Evolutionary conservation across 1,140 invertebrate species (phyloP).

Genomic region (Euwallacea similis): DNA sequence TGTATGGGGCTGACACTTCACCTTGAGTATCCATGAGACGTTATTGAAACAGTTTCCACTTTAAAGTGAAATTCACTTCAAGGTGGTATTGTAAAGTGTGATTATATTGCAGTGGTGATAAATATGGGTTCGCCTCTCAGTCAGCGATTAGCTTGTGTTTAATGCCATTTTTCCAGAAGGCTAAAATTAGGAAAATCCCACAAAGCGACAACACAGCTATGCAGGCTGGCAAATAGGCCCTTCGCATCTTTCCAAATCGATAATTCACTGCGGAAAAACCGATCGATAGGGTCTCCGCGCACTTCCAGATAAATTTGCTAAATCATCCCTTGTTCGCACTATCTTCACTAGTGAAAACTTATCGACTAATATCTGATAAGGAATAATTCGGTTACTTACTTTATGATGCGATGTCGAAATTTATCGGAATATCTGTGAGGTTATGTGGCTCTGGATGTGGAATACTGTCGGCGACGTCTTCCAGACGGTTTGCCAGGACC

Average conservation of each 20-base stretch:
- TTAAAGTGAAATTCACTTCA: no score
- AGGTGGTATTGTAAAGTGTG: no score
- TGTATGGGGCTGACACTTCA: no score
- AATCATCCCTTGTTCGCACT: no score
- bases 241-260: conserved; percentile 41
- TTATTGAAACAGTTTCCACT: no score
- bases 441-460: conserved; percentile 39
- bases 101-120: no score
- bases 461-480: conserved; percentile 30
- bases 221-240: conserved; percentile 40
- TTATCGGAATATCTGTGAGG: conserved; percentile 5
- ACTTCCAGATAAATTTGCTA: not conserved
- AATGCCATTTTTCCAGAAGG: not conserved
- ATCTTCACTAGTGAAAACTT: not conserved
- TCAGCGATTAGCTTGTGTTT: no score
- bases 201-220: conserved; percentile 17
- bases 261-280: conserved; percentile 40
- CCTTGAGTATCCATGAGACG: no score
- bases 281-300: conserved; percentile 24
- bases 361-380: not conserved
- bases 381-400: conserved; percentile 2
- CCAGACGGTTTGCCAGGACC: conserved; percentile 40
- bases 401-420: conserved; percentile 11
- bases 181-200: not conserved
- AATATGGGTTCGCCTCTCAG: no score